Evolutionary conservation across 2,888 invertebrate genomes (phyloP).

Genomic region (Hololepta plana): DNA sequence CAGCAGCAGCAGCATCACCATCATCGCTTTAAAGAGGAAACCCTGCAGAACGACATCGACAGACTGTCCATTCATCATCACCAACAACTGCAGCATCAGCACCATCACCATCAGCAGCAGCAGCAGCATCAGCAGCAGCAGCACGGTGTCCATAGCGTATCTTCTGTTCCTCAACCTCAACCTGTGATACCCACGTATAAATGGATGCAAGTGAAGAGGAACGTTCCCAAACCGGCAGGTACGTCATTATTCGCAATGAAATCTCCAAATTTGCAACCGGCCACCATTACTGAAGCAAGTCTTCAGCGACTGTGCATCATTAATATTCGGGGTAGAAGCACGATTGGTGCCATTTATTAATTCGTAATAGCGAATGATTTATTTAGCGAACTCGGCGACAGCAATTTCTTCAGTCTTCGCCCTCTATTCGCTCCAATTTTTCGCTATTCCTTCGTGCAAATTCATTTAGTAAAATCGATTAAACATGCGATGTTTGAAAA

Average conservation of each 20-base stretch:
- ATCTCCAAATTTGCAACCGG: not conserved
- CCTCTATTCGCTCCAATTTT: too few species aligned
- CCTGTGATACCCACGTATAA: slow-evolving; percentile 78
- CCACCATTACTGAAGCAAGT: too few species aligned
- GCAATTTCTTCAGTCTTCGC: too few species aligned
- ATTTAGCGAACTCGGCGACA: too few species aligned
- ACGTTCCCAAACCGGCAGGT: slow-evolving; percentile 87
- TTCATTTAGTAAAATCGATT: slow-evolving; percentile 22
- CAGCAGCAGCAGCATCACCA: slow-evolving; percentile 41
- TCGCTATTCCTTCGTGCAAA: slow-evolving; percentile 9
- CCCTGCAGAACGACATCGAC: slow-evolving; percentile 15
- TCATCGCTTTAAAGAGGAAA: too few species aligned
- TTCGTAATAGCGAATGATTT: too few species aligned
- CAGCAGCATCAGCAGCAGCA: slow-evolving; percentile 6
- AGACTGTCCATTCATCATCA: slow-evolving; percentile 20
- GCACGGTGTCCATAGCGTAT: too few species aligned
- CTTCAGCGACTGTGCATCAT: too few species aligned
- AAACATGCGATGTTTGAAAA: slow-evolving; percentile 19
- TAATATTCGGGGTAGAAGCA: too few species aligned
- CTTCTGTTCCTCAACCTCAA: slow-evolving; percentile 34
- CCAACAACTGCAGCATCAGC: slow-evolving; percentile 20
- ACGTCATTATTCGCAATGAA: slow-evolving; percentile 22
- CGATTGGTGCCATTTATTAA: too few species aligned
- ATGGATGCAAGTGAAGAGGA: slow-evolving; percentile 98
- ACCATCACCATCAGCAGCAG: slow-evolving; percentile 16